Evolutionary conservation across 2,888 invertebrate species (phyloP).

Genomic region (Heliconius cydno): DNA sequence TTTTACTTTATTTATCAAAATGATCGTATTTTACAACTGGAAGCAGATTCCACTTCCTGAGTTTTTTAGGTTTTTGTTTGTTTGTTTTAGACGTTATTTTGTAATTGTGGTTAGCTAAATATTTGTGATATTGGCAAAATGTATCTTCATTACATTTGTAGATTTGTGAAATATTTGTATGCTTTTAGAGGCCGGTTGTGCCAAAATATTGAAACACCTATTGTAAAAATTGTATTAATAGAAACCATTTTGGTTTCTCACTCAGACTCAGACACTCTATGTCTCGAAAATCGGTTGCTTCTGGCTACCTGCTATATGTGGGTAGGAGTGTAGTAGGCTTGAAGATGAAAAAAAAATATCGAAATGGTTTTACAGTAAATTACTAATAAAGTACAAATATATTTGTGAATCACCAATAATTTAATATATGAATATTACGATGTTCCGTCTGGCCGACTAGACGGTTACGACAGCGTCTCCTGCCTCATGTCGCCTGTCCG

Average conservation of each 20-base stretch:
- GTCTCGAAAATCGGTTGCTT: too few relatives aligned
- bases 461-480: constrained; percentile 17
- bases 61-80: neutral
- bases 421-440: constrained; percentile 20
- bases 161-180: too few relatives aligned
- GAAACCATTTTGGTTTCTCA: neutral
- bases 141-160: neutral
- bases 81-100: neutral
- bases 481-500: constrained; percentile 26
- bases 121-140: neutral
- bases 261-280: too few relatives aligned
- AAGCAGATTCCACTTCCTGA: neutral
- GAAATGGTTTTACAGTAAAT: too few relatives aligned
- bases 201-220: neutral
- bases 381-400: neutral
- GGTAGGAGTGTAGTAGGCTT: too few relatives aligned
- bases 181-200: too few relatives aligned
- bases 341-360: too few relatives aligned
- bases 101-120: too few relatives aligned
- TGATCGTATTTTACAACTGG: constrained; percentile 6
- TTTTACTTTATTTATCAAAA: constrained; percentile 46
- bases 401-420: constrained; percentile 28
- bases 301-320: too few relatives aligned
- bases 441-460: constrained; percentile 6
- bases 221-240: constrained; percentile 7